A percentile compares a stretch with the other conserved stretches of the same genome.
Evolutionary conservation across 2,113 vertebrate genomes (phyloP).

Genomic region (Mirza zaza): DNA sequence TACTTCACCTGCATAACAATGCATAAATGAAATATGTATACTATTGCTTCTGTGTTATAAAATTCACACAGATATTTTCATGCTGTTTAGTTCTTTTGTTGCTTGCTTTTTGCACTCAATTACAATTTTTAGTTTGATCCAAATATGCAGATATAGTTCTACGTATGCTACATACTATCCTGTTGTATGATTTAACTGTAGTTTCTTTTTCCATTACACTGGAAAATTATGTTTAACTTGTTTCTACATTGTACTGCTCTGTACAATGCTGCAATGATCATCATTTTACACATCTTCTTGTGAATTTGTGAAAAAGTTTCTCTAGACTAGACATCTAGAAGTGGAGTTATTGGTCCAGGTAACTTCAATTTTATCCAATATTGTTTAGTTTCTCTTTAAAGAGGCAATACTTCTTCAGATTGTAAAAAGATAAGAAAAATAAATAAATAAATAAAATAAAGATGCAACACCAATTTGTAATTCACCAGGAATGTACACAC

Average conservation of each 20-base stretch:
- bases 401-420: not conserved
- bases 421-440: too few relatives aligned
- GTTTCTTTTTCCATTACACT: not conserved
- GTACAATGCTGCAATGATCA: fast-evolving
- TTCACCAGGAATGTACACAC: not conserved
- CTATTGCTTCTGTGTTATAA: not conserved
- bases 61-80: not conserved
- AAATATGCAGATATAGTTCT: not conserved
- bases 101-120: not conserved
- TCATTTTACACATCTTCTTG: not conserved
- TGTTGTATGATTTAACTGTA: not conserved
- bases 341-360: not conserved
- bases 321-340: not conserved
- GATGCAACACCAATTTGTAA: not conserved
- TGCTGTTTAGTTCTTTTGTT: not conserved
- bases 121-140: not conserved
- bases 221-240: not conserved
- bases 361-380: not conserved
- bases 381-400: not conserved
- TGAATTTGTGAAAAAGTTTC: not conserved
- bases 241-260: not conserved
- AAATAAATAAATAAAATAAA: not conserved
- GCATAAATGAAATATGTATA: fast-evolving
- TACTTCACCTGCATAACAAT: not conserved
- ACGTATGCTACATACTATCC: not conserved